These are phyloP conservation scores for Eleginops maclovinus DNA, from an alignment of 2,113 vertebrate genomes.

Conservation along the genomic window DNA sequence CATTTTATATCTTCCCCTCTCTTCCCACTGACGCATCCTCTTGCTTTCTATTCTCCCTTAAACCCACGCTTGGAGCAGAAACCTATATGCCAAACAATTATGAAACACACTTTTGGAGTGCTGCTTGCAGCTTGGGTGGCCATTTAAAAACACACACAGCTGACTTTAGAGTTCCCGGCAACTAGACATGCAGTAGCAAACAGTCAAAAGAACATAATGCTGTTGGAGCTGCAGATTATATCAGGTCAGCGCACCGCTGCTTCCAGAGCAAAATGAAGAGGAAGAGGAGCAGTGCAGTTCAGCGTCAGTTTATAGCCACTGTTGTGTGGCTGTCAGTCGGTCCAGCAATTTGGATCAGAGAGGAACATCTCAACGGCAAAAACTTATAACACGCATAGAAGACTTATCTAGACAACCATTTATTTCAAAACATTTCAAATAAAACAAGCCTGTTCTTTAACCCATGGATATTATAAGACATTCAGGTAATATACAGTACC, in stretches of 20 bases:
- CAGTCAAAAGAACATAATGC: conserved; percentile 17
- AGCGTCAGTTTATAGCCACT: background rate
- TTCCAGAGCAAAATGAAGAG: conserved; percentile 16
- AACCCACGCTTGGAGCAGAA: conserved; percentile 68
- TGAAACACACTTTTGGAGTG: conserved; percentile 60
- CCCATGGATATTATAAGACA: too few relatives aligned
- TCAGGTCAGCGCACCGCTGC: conserved; percentile 23
- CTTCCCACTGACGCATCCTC: conserved; percentile 67
- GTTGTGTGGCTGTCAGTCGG: background rate
- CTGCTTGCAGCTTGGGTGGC: conserved; percentile 52
- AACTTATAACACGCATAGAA: background rate
- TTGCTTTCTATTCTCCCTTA: conserved; percentile 61
- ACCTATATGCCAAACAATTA: conserved; percentile 68
- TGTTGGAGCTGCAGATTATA: conserved; percentile 25
- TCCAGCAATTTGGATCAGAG: background rate
- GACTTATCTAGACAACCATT: background rate
- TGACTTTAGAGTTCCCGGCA: conserved; percentile 35
- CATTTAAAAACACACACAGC: conserved; percentile 23
- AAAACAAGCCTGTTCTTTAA: background rate
- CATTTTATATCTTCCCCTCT: conserved; percentile 59
- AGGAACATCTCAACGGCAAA: background rate
- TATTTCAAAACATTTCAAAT: background rate
- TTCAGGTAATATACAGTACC: too few relatives aligned
- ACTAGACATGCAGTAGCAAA: conserved; percentile 1
- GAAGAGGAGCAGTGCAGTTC: conserved; percentile 7